Evolutionary conservation across 2,113 vertebrate genomes (phyloP).

Genomic region (Elephantulus edwardii): DNA sequence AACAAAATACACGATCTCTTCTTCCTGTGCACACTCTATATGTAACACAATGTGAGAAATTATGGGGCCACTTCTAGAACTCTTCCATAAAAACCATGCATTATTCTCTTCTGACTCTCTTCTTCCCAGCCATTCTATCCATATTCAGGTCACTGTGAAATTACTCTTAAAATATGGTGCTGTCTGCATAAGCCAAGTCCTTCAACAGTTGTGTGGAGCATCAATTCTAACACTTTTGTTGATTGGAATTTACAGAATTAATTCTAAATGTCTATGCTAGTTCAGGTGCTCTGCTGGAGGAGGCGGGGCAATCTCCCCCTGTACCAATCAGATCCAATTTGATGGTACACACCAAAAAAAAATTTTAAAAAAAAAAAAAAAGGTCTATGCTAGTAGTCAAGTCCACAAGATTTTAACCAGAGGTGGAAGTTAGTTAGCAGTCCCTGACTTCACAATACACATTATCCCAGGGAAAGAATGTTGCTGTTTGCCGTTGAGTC

Average conservation of each 20-base stretch:
- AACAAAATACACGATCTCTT: neutral
- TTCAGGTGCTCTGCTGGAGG: no score
- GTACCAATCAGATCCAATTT: no score
- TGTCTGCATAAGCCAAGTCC: neutral
- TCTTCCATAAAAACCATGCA: neutral
- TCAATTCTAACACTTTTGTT: neutral
- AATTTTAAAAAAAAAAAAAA: no score
- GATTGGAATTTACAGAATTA: neutral
- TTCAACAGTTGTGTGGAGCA: neutral
- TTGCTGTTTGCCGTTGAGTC: no score
- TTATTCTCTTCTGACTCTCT: neutral
- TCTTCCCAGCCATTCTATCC: neutral
- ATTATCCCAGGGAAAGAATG: no score
- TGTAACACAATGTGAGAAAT: neutral
- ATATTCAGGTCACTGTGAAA: neutral
- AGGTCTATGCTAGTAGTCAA: no score
- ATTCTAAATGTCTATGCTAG: no score
- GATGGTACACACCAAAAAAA: no score
- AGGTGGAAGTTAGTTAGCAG: no score
- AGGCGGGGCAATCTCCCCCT: no score
- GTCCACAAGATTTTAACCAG: no score
- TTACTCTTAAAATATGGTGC: neutral
- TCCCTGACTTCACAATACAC: no score
- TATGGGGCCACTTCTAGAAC: neutral
- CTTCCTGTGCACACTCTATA: neutral